Evolutionary conservation across 2,797 vertebrate species (phyloP).

Genomic region (Chaetodon trifasciatus): DNA sequence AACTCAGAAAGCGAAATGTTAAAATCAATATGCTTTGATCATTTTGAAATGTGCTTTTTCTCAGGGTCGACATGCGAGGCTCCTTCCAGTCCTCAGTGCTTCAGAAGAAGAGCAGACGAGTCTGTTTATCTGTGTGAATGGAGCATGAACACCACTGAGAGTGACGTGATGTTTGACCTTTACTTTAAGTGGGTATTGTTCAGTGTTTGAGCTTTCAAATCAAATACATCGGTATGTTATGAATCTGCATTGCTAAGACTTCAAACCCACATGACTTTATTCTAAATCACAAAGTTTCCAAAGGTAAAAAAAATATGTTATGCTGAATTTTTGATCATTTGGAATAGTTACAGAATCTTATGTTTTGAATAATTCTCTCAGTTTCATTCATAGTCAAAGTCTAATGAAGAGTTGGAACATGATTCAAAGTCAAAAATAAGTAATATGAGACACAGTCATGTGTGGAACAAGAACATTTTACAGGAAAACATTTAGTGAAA

Average conservation of each 20-base stretch:
- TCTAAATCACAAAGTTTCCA: neutral
- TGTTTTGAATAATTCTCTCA: neutral
- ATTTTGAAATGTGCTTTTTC: conserved; percentile 20
- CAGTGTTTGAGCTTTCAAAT: neutral
- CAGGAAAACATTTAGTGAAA: too few species aligned
- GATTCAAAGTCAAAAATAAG: neutral
- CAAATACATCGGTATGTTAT: neutral
- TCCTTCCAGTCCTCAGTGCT: conserved; percentile 72
- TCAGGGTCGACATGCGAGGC: conserved; percentile 67
- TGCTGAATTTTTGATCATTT: neutral
- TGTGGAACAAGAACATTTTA: too few species aligned
- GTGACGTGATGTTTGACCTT: conserved; percentile 47
- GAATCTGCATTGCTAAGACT: neutral
- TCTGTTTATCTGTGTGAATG: conserved; percentile 71
- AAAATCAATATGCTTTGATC: neutral
- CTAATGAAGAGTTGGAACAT: neutral
- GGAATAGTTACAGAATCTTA: neutral
- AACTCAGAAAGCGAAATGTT: neutral
- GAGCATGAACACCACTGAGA: conserved; percentile 48
- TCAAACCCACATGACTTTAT: neutral
- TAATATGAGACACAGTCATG: too few species aligned
- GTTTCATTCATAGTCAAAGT: neutral
- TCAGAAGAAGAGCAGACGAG: conserved; percentile 14
- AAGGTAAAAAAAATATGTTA: neutral
- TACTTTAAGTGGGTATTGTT: conserved; percentile 65